phyloP scores from a whole-genome alignment of 2,113 vertebrate species.

The Sapayoa aenigma region DNA sequence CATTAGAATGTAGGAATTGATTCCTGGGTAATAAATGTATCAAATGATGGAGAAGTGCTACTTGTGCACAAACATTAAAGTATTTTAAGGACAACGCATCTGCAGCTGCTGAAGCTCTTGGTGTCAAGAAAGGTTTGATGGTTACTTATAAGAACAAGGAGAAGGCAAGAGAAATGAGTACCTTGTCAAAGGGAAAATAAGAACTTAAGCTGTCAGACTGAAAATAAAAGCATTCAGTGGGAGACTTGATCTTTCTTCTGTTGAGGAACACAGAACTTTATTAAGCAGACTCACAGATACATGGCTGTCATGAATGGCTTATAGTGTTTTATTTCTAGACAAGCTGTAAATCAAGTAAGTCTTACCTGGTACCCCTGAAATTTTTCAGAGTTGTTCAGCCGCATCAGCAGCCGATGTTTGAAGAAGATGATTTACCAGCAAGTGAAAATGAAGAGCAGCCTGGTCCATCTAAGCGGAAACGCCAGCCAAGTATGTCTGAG shows the following conservation, averaged over 20 bases:
- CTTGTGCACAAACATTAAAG: not conserved
- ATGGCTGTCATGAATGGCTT: not conserved
- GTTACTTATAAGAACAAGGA: not conserved
- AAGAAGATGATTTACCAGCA: slow-evolving; percentile 69
- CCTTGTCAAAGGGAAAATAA: not conserved
- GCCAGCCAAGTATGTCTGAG: slow-evolving; percentile 97
- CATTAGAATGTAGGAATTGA: not conserved
- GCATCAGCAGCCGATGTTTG: slow-evolving; percentile 74
- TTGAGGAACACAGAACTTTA: not conserved
- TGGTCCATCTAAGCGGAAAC: slow-evolving; percentile 84
- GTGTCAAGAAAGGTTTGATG: not conserved
- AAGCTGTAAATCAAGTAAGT: not conserved
- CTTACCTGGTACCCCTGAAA: slow-evolving; percentile 36
- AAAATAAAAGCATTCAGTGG: not conserved
- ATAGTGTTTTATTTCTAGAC: not conserved
- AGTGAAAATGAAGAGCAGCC: slow-evolving; percentile 81
- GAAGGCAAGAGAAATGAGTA: not conserved
- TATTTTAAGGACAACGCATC: not conserved
- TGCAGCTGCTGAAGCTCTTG: not conserved
- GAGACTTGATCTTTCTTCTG: not conserved
- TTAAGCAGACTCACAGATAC: not conserved
- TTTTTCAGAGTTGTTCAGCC: slow-evolving; percentile 83
- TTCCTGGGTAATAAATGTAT: not conserved
- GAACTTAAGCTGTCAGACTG: not conserved
- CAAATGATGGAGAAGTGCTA: not conserved